A percentile compares a stretch with the other conserved stretches of the same genome.
These are phyloP conservation scores for Plebejus argus DNA, from an alignment of 2,888 invertebrate species.

Conservation along the genomic window DNA sequence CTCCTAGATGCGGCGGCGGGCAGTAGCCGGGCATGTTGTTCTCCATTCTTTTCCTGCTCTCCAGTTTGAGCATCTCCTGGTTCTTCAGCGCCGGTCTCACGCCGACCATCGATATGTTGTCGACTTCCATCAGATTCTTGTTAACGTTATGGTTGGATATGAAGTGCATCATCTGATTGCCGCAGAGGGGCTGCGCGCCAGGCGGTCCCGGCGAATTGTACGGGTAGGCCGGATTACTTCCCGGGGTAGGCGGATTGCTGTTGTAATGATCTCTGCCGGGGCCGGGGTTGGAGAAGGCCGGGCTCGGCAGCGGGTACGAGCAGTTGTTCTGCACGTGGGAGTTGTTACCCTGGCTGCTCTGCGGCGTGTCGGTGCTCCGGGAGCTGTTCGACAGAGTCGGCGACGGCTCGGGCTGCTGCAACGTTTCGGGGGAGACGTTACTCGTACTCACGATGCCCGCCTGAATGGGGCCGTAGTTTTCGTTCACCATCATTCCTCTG, in stretches of 20 bases:
- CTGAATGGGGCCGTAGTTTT: constrained; percentile 88
- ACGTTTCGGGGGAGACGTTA: constrained; percentile 85
- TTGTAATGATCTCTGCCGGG: constrained; percentile 62
- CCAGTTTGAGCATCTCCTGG: constrained; percentile 57
- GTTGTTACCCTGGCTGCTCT: constrained; percentile 62
- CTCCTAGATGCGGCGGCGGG: constrained; percentile 73
- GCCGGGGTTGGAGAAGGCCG: constrained; percentile 75
- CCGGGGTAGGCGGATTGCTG: constrained; percentile 67
- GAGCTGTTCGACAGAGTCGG: constrained; percentile 81
- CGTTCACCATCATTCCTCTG: constrained; percentile 76
- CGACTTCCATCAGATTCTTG: constrained; percentile 76
- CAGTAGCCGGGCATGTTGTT: constrained; percentile 74
- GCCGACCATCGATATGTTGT: constrained; percentile 77
- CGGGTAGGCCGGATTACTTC: constrained; percentile 57
- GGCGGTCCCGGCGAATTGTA: constrained; percentile 71
- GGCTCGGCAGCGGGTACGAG: constrained; percentile 71
- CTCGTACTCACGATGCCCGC: constrained; percentile 93
- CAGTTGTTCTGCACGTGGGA: constrained; percentile 63
- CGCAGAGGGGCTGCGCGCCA: constrained; percentile 57
- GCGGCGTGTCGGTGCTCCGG: constrained; percentile 72
- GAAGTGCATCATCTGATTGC: constrained; percentile 76
- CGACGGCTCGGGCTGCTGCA: constrained; percentile 80
- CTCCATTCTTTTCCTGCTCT: constrained; percentile 59
- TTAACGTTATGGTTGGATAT: constrained; percentile 77
- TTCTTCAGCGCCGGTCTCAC: constrained; percentile 63